These are phyloP conservation scores for Zoanthus gigantus DNA, from an alignment of 92 coral and sea anemone species.

Conservation along the genomic window DNA sequence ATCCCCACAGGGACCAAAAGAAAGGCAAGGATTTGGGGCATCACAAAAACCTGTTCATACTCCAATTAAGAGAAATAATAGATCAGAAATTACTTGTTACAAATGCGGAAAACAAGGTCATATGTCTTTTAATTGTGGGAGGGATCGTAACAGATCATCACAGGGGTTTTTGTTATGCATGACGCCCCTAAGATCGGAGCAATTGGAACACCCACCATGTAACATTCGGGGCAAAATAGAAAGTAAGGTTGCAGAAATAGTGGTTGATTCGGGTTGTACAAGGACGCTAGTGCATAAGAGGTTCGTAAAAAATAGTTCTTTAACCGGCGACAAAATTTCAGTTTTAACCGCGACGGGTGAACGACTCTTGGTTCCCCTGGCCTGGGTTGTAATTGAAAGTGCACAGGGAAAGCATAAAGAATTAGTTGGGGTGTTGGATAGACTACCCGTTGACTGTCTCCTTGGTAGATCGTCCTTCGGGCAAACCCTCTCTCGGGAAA, in stretches of 20 bases:
- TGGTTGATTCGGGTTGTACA: not conserved
- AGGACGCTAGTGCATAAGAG: not conserved
- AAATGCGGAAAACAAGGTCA: not conserved
- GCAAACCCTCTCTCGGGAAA: too few species aligned
- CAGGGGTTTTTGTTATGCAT: not conserved
- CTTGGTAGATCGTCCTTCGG: slow-evolving; percentile 51
- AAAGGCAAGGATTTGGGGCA: not conserved
- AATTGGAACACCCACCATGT: not conserved
- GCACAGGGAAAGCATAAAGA: slow-evolving; percentile 12
- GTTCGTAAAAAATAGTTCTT: slow-evolving; percentile 10
- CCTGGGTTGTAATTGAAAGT: slow-evolving; percentile 38
- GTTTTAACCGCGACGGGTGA: slow-evolving; percentile 65
- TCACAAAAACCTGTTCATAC: not conserved
- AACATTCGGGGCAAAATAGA: slow-evolving; percentile 15
- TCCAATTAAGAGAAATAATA: not conserved
- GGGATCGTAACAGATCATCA: not conserved
- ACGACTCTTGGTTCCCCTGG: not conserved
- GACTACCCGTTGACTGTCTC: not conserved
- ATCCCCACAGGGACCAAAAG: not conserved
- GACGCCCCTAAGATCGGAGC: not conserved
- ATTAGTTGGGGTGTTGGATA: slow-evolving; percentile 61
- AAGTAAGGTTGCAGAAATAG: slow-evolving; percentile 28
- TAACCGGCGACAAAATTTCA: slow-evolving; percentile 12
- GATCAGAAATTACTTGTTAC: not conserved
- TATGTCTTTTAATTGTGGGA: not conserved